Conservation (phyloP, 2,797 vertebrate genomes). For the Gorsachius magnificus region DNA sequence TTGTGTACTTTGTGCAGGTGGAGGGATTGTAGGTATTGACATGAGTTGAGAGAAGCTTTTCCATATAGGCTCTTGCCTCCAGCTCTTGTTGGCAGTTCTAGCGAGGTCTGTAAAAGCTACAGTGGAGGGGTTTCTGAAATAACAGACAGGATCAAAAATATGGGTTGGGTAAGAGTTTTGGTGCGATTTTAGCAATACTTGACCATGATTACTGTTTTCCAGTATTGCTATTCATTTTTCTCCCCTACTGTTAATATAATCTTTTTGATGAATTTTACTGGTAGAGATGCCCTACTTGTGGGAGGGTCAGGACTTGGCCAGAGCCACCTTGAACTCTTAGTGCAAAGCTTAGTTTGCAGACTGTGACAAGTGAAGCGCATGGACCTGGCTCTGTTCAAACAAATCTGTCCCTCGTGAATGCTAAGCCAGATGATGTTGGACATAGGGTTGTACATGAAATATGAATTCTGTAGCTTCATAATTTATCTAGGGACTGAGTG, state of each 20-base stretch:
- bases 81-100: neutral
- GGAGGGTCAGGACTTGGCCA: neutral
- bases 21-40: neutral
- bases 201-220: neutral
- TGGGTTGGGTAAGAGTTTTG: neutral
- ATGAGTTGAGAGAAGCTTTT: neutral
- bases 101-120: neutral
- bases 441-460: accelerated
- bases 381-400: neutral
- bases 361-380: neutral
- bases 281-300: neutral
- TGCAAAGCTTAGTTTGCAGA: neutral
- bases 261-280: neutral
- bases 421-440: neutral
- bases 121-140: neutral
- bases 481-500: neutral
- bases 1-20: neutral
- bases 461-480: neutral
- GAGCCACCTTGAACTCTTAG: neutral
- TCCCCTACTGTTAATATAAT: neutral
- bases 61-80: neutral
- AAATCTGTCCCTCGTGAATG: neutral
- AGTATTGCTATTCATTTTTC: neutral
- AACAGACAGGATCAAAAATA: neutral
- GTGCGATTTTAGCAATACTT: neutral